Evolutionary conservation across 2,888 invertebrate genomes (phyloP).

Genomic region (Aleiodes testaceus): DNA sequence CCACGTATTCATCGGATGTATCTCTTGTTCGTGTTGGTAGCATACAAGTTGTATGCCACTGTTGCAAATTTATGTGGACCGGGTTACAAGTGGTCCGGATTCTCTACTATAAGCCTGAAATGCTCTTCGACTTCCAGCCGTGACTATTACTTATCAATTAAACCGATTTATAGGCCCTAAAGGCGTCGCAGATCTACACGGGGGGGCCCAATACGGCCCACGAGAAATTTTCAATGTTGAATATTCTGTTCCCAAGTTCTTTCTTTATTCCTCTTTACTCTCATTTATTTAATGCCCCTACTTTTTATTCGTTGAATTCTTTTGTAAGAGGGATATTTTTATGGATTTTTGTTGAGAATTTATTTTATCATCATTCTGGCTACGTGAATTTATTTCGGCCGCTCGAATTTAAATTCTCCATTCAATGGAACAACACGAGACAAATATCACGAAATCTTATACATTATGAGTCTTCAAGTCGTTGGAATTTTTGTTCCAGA

Average conservation of each 20-base stretch:
- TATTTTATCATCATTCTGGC: conserved; percentile 42
- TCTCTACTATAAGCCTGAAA: conserved; percentile 38
- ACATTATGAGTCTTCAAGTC: conserved; percentile 1
- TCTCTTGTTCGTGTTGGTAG: conserved; percentile 26
- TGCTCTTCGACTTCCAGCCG: conserved; percentile 46
- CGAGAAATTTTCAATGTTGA: conserved; percentile 10
- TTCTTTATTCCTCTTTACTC: not conserved
- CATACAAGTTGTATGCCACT: conserved; percentile 38
- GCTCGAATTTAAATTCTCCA: conserved; percentile 16
- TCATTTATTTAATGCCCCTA: not conserved
- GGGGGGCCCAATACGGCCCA: conserved; percentile 37
- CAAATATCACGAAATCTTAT: conserved; percentile 28
- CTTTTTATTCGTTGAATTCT: not conserved
- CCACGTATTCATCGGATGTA: conserved; percentile 2
- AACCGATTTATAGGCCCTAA: conserved; percentile 53
- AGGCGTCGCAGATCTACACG: conserved; percentile 44
- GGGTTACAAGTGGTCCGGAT: conserved; percentile 51
- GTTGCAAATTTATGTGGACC: conserved; percentile 48
- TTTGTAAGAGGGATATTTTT: conserved; percentile 2
- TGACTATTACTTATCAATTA: conserved; percentile 55
- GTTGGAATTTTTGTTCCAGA: too few relatives aligned
- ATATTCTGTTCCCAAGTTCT: not conserved
- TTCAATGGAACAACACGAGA: conserved; percentile 8
- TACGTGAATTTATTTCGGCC: conserved; percentile 27
- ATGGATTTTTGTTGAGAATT: conserved; percentile 8